These are phyloP conservation scores for Lysandra coridon DNA, from an alignment of 2,888 invertebrate species.

Conservation along the genomic window DNA sequence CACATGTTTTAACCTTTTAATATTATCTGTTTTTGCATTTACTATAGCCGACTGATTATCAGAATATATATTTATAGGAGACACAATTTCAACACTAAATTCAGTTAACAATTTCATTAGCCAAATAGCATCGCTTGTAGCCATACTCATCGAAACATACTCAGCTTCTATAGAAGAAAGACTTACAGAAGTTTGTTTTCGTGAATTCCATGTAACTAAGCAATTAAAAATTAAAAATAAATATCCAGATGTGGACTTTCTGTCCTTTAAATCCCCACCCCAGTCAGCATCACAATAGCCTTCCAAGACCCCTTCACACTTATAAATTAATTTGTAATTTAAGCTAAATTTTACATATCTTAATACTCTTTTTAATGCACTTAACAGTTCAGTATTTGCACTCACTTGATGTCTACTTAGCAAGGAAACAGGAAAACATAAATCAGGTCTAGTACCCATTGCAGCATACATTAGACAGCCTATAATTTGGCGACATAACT, in stretches of 20 bases:
- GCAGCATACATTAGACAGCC: constrained; percentile 39
- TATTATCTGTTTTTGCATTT: too few species aligned
- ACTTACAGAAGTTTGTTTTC: constrained; percentile 40
- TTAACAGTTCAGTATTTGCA: background rate
- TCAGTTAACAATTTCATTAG: too few species aligned
- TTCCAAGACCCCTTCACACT: constrained; percentile 34
- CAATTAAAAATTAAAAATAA: constrained; percentile 43
- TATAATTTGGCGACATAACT: constrained; percentile 37
- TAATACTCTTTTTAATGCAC: constrained; percentile 42
- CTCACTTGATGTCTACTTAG: constrained; percentile 35
- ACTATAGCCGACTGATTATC: too few species aligned
- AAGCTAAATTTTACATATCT: constrained; percentile 43
- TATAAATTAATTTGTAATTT: constrained; percentile 39
- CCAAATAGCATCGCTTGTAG: constrained; percentile 38
- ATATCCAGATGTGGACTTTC: constrained; percentile 46
- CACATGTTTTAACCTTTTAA: too few species aligned
- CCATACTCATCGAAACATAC: constrained; percentile 37
- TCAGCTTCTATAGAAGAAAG: constrained; percentile 33
- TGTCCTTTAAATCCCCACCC: constrained; percentile 42
- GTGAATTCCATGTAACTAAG: constrained; percentile 46
- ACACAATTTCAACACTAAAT: too few species aligned
- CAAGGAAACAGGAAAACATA: background rate
- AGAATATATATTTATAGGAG: too few species aligned
- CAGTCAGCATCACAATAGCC: constrained; percentile 45
- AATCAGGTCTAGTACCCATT: constrained; percentile 40